phyloP scores from a whole-genome alignment of 2,113 vertebrate species.

The Mixornis gularis region DNA sequence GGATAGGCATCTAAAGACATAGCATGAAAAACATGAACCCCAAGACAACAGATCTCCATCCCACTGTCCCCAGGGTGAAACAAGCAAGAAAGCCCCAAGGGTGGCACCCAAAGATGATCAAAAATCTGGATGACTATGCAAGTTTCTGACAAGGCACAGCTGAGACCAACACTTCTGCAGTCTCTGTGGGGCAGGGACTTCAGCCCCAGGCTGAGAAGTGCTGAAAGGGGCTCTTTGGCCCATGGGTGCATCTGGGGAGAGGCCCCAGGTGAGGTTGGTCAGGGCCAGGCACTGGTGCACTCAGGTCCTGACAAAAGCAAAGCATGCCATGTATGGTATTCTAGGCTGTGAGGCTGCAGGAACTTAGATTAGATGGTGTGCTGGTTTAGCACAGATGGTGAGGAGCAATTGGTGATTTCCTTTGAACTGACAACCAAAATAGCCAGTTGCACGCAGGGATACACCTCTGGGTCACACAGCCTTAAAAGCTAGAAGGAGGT shows the following conservation, averaged over 20 bases:
- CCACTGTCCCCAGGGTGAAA: background rate
- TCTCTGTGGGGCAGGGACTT: background rate
- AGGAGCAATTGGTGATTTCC: too few relatives aligned
- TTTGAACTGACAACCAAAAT: too few relatives aligned
- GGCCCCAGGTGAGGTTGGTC: background rate
- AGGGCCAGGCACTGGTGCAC: background rate
- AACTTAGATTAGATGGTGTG: background rate
- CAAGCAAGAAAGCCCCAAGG: background rate
- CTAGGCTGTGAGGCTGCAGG: background rate
- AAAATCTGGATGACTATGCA: rapidly evolving
- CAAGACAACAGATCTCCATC: background rate
- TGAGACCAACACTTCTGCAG: background rate
- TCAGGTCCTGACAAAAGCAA: background rate
- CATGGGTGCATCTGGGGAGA: rapidly evolving
- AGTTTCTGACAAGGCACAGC: background rate
- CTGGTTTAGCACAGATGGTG: too few relatives aligned
- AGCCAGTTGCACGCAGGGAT: too few relatives aligned
- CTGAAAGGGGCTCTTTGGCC: background rate
- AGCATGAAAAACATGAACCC: background rate
- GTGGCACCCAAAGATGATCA: background rate
- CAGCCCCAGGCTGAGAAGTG: background rate
- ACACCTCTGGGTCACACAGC: too few relatives aligned
- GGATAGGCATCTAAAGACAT: background rate
- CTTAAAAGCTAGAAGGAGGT: too few relatives aligned
- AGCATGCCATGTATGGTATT: background rate